A percentile compares a stretch with the other conserved stretches of the same genome.
Conservation (phyloP, 1,140 invertebrate genomes). For the Laodelphax striatellus region DNA sequence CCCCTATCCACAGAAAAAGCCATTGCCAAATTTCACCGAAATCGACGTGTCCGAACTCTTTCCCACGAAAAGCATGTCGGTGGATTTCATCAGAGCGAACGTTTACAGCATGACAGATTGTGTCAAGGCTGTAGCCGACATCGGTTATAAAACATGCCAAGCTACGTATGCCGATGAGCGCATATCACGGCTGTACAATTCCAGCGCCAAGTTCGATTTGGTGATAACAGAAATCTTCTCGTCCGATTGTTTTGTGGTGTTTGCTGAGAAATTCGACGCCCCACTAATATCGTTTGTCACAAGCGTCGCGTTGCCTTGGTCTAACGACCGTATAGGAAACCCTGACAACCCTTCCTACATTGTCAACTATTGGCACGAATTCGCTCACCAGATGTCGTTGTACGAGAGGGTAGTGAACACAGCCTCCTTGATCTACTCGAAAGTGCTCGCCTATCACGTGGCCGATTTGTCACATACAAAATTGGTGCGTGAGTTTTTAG, state of each 20-base stretch:
- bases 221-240: constrained; percentile 26
- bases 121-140: background rate
- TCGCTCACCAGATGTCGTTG: constrained; percentile 14
- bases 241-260: constrained; percentile 20
- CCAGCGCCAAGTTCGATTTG: constrained; percentile 26
- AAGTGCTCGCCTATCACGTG: constrained; percentile 1
- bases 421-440: background rate
- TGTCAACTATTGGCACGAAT: constrained; percentile 10
- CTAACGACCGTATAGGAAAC: constrained; percentile 30
- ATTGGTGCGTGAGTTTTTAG: constrained; percentile 34
- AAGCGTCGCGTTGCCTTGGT: constrained; percentile 44
- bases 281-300: constrained; percentile 45
- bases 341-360: constrained; percentile 14
- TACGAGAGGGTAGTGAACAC: constrained; percentile 15
- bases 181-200: constrained; percentile 36
- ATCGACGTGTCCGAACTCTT: constrained; percentile 17
- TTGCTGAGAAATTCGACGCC: constrained; percentile 34
- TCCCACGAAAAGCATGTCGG: background rate
- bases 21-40: constrained; percentile 38
- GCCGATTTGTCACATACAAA: constrained; percentile 2
- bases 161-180: constrained; percentile 19
- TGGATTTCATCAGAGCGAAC: background rate
- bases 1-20: constrained; percentile 34
- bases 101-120: background rate
- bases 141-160: background rate